A percentile compares a stretch with the other conserved stretches of the same genome.
phyloP scores from a whole-genome alignment of 1,140 invertebrate species.

The Ectropis grisescens region DNA sequence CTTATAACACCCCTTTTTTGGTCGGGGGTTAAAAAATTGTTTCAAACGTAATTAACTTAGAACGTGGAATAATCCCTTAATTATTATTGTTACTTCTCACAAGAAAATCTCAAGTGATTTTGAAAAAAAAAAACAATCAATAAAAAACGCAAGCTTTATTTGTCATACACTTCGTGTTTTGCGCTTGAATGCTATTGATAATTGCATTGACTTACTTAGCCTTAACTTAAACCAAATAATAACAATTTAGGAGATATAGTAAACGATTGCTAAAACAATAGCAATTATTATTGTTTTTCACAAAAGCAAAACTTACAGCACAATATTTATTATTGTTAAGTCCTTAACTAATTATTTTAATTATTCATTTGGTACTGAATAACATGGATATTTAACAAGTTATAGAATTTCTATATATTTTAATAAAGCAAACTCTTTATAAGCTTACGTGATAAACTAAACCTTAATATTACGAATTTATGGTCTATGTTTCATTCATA shows the following conservation, averaged over 20 bases:
- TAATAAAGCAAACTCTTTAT: too few species aligned
- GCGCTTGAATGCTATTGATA: slow-evolving; percentile 2
- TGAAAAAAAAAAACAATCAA: slow-evolving; percentile 20
- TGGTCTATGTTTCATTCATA: too few species aligned
- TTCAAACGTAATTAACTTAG: too few species aligned
- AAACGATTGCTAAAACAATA: too few species aligned
- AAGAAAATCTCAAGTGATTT: neutral
- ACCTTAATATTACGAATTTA: too few species aligned
- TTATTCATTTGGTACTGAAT: neutral
- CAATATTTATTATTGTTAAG: neutral
- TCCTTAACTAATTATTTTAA: too few species aligned
- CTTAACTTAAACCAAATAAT: neutral
- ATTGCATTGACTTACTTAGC: neutral
- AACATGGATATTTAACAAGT: neutral
- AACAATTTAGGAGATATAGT: too few species aligned
- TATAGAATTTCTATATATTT: neutral
- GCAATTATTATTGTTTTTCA: neutral
- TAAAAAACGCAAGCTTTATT: slow-evolving; percentile 56
- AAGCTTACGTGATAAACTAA: too few species aligned
- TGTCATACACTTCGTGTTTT: slow-evolving; percentile 47
- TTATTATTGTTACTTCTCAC: neutral
- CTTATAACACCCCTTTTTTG: too few species aligned
- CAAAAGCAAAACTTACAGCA: neutral
- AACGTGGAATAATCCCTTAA: too few species aligned
- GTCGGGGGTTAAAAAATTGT: too few species aligned